Evolutionary conservation across 2,113 vertebrate species (phyloP).

Genomic region (Apodemus sylvaticus): DNA sequence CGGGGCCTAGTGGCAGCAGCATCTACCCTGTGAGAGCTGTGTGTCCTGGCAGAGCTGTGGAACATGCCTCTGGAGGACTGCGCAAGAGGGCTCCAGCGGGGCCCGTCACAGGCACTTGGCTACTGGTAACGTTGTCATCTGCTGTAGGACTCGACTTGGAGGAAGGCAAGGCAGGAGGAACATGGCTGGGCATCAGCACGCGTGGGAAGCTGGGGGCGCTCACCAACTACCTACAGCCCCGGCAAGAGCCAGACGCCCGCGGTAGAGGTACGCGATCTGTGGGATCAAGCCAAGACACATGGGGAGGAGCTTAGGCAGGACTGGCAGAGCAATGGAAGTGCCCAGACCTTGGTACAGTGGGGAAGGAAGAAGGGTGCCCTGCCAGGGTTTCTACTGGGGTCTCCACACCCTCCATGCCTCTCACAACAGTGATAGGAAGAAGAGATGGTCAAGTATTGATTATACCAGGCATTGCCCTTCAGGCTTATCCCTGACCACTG

Average conservation of each 20-base stretch:
- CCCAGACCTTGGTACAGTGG: background rate
- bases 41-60: background rate
- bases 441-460: background rate
- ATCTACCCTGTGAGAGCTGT: background rate
- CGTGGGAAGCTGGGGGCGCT: slow-evolving; percentile 94
- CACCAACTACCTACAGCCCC: slow-evolving; percentile 95
- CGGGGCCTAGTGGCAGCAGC: background rate
- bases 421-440: background rate
- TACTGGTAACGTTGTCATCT: slow-evolving; percentile 2
- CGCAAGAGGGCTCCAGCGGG: background rate
- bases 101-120: fast-evolving
- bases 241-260: slow-evolving; percentile 87
- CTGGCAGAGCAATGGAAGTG: background rate
- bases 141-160: slow-evolving; percentile 94
- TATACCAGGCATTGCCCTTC: background rate
- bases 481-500: background rate
- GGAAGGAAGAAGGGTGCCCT: too few relatives aligned
- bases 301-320: background rate
- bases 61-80: background rate
- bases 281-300: background rate
- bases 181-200: slow-evolving; percentile 96
- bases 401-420: too few relatives aligned
- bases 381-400: background rate
- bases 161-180: slow-evolving; percentile 94
- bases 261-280: slow-evolving; percentile 91